phyloP scores from a whole-genome alignment of 2,113 vertebrate genomes.

The Dryoscopus gambensis region DNA sequence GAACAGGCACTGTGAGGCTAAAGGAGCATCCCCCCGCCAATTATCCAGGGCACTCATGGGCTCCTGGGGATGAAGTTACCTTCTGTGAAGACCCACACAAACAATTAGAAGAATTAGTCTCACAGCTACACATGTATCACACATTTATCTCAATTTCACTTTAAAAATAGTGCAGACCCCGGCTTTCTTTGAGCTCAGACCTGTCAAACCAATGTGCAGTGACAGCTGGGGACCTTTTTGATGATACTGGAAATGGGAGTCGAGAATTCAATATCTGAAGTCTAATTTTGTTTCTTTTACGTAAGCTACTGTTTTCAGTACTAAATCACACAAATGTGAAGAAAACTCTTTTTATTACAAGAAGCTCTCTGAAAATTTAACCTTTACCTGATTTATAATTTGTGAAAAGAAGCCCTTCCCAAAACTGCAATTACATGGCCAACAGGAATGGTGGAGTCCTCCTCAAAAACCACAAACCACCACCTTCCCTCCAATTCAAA shows the following conservation, averaged over 20 bases:
- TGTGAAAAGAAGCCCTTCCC: background rate
- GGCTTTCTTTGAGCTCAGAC: background rate
- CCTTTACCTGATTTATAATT: background rate
- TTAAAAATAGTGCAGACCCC: background rate
- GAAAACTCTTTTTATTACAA: background rate
- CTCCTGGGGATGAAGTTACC: background rate
- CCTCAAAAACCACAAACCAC: background rate
- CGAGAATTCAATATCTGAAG: background rate
- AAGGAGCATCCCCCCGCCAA: background rate
- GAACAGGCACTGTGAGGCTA: background rate
- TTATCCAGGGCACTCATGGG: background rate
- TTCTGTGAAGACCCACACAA: background rate
- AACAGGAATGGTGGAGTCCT: background rate
- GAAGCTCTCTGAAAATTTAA: background rate
- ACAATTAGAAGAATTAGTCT: conserved; percentile 18
- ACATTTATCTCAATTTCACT: conserved; percentile 19
- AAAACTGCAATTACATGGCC: background rate
- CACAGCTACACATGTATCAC: background rate
- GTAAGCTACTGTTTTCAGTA: background rate
- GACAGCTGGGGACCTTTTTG: background rate
- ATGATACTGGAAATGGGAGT: background rate
- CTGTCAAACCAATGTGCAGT: background rate
- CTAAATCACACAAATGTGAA: background rate
- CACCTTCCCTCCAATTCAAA: background rate
- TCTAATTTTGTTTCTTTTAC: background rate